Evolutionary conservation across 2,113 vertebrate genomes (phyloP).

Genomic region (Bostrychus sinensis): DNA sequence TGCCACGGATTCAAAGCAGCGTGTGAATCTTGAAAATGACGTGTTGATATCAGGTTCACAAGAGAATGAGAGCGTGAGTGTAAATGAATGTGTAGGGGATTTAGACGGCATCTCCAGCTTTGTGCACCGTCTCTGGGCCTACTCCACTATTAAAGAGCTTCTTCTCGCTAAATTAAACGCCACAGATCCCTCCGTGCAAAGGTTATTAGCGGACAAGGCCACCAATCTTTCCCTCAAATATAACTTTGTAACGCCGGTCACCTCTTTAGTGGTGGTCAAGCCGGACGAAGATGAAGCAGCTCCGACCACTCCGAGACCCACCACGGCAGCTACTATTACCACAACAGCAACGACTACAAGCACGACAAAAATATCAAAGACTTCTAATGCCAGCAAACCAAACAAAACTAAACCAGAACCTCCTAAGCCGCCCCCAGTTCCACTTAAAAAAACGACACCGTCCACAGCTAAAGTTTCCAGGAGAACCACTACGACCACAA

Average conservation of each 20-base stretch:
- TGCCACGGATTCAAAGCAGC: constrained; percentile 70
- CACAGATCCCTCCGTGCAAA: constrained; percentile 65
- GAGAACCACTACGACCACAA: constrained; percentile 55
- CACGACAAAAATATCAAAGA: constrained; percentile 32
- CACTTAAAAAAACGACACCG: constrained; percentile 28
- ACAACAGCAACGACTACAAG: constrained; percentile 29
- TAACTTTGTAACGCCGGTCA: constrained; percentile 86
- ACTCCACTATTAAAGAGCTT: constrained; percentile 84
- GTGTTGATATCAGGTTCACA: constrained; percentile 48
- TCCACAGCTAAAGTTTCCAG: constrained; percentile 43
- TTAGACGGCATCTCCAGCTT: constrained; percentile 72
- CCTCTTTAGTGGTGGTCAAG: constrained; percentile 84
- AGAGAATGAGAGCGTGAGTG: constrained; percentile 51
- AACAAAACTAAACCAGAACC: constrained; percentile 51
- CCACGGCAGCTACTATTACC: constrained; percentile 38
- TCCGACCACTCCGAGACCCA: constrained; percentile 52
- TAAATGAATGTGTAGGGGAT: constrained; percentile 52
- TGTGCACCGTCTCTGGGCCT: constrained; percentile 84
- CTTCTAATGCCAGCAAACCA: constrained; percentile 20
- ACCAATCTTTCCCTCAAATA: constrained; percentile 85
- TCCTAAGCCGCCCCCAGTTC: constrained; percentile 45
- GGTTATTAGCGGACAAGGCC: constrained; percentile 79
- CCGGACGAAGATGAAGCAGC: constrained; percentile 71
- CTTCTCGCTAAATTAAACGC: constrained; percentile 77
- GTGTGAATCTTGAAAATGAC: constrained; percentile 69